phyloP scores from a whole-genome alignment of 2,797 vertebrate species.

The Danio choprae region DNA sequence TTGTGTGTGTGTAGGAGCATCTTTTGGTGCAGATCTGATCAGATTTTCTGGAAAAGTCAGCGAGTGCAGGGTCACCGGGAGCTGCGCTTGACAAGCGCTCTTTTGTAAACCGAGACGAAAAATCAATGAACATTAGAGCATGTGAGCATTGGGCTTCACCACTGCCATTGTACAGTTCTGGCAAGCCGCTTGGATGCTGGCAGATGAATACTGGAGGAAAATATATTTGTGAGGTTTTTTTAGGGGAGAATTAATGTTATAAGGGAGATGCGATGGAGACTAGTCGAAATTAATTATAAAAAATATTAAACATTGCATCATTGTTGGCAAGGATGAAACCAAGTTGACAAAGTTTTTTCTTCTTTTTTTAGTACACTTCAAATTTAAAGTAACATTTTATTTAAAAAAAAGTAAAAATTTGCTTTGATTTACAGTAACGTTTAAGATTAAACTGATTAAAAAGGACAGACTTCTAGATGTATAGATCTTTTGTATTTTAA shows the following conservation, averaged over 20 bases:
- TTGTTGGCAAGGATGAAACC: not conserved
- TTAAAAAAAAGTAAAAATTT: too few species aligned
- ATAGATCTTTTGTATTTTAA: not conserved
- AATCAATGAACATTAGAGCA: constrained; percentile 31
- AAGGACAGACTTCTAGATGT: not conserved
- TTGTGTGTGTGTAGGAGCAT: constrained; percentile 19
- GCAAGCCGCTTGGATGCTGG: constrained; percentile 24
- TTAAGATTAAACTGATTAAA: not conserved
- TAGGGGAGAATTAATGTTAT: not conserved
- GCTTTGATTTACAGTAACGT: not conserved
- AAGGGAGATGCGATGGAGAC: not conserved
- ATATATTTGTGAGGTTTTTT: constrained; percentile 11
- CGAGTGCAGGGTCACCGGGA: constrained; percentile 63
- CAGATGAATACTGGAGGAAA: not conserved
- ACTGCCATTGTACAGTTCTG: constrained; percentile 57
- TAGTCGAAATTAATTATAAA: not conserved
- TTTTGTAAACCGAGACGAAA: constrained; percentile 30
- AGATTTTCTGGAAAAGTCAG: constrained; percentile 55
- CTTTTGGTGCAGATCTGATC: too few species aligned
- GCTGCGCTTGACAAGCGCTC: constrained; percentile 34
- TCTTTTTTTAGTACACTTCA: not conserved
- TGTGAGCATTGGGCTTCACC: not conserved
- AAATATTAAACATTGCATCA: not conserved
- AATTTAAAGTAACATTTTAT: too few species aligned
- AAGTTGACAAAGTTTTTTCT: not conserved